A percentile compares a stretch with the other conserved stretches of the same genome.
Evolutionary conservation across 2,888 invertebrate species (phyloP).

Genomic region (Caenorhabditis angaria): DNA sequence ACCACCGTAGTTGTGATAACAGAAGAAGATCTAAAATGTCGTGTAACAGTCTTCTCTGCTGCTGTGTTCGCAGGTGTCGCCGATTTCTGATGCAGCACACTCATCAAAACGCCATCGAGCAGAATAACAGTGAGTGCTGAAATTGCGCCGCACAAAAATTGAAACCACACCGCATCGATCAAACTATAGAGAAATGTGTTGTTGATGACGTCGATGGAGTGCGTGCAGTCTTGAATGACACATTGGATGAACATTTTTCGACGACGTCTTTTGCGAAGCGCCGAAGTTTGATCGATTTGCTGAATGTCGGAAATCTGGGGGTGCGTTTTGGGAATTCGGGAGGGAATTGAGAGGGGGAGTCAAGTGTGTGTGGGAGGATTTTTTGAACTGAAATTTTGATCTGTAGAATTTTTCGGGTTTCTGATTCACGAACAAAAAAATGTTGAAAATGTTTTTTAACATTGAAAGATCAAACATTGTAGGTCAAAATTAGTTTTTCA

Average conservation of each 20-base stretch:
- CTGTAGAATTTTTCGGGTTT: too few relatives aligned
- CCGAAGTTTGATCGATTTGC: conserved; percentile 13
- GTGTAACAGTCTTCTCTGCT: too few relatives aligned
- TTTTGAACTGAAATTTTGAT: too few relatives aligned
- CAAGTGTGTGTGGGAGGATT: too few relatives aligned
- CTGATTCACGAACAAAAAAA: too few relatives aligned
- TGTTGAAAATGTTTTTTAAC: too few relatives aligned
- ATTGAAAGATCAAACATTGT: too few relatives aligned
- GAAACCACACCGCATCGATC: conserved; percentile 28
- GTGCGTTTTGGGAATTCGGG: too few relatives aligned
- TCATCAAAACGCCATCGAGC: conserved; percentile 33
- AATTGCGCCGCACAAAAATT: conserved; percentile 33
- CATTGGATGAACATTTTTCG: conserved; percentile 38
- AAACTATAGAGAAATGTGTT: conserved; percentile 30
- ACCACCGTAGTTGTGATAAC: neutral
- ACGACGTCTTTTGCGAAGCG: conserved; percentile 9
- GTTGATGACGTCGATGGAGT: conserved; percentile 27
- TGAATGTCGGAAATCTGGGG: neutral
- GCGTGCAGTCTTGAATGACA: conserved; percentile 36
- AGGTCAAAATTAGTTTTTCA: too few relatives aligned
- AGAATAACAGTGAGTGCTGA: conserved; percentile 26
- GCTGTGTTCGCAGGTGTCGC: conserved; percentile 16
- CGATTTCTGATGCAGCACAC: conserved; percentile 23
- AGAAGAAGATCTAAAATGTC: neutral
- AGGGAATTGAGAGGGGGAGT: too few relatives aligned